Evolutionary conservation across 2,888 invertebrate species (phyloP).

Genomic region (Molorchus minor): DNA sequence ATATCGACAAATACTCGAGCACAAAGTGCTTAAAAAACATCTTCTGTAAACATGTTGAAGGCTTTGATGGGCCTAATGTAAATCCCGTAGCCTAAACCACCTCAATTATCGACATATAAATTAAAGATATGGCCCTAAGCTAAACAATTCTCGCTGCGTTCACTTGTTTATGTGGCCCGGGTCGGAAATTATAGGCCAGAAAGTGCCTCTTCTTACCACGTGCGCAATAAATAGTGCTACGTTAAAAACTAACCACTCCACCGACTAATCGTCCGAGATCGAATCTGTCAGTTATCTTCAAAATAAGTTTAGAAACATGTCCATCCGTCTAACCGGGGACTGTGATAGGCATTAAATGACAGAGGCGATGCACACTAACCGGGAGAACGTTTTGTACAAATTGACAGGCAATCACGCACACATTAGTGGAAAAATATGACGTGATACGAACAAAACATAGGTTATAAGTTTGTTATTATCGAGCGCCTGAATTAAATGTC

Average conservation of each 20-base stretch:
- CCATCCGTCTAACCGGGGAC: conserved; percentile 38
- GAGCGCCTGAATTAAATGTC: too few species aligned
- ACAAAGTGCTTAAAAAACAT: conserved; percentile 17
- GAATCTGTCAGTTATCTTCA: conserved; percentile 48
- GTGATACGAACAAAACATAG: too few species aligned
- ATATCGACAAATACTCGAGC: conserved; percentile 20
- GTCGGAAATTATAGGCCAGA: conserved; percentile 36
- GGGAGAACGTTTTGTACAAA: conserved; percentile 20
- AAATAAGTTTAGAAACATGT: conserved; percentile 52
- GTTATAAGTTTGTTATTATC: too few species aligned
- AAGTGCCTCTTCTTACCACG: conserved; percentile 44
- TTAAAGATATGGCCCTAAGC: conserved; percentile 43
- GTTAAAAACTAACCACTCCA: too few species aligned
- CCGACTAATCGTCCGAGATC: conserved; percentile 46
- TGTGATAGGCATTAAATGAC: conserved; percentile 41
- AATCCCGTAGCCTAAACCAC: conserved; percentile 36
- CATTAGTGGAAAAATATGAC: too few species aligned
- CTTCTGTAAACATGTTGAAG: conserved; percentile 24
- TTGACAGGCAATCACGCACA: background rate
- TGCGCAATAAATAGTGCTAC: conserved; percentile 40
- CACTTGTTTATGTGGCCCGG: conserved; percentile 40
- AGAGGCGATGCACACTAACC: conserved; percentile 39
- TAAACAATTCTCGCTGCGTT: conserved; percentile 41
- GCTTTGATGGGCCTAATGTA: conserved; percentile 23
- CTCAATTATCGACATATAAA: conserved; percentile 43